These are phyloP conservation scores for Drosophila neocordata DNA, from an alignment of 1,140 invertebrate species.

Conservation along the genomic window DNA sequence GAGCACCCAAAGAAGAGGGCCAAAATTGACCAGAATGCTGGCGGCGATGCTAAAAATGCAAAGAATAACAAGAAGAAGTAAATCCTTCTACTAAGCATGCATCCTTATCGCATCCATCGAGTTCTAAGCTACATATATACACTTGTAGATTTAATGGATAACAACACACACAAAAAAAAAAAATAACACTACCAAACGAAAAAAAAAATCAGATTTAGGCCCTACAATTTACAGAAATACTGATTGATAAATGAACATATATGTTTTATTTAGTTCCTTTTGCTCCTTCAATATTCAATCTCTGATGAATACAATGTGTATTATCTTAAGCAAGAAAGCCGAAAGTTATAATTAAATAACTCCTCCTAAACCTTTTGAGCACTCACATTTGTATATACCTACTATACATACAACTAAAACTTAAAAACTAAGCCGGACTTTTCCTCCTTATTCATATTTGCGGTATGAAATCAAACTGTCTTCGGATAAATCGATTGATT, in stretches of 20 bases:
- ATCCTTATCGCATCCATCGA: constrained; percentile 46
- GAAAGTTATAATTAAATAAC: constrained; percentile 7
- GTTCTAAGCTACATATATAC: constrained; percentile 54
- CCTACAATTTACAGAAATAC: constrained; percentile 49
- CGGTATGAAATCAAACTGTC: constrained; percentile 69
- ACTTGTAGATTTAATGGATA: constrained; percentile 63
- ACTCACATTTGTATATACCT: constrained; percentile 68
- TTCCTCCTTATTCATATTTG: constrained; percentile 49
- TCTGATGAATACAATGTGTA: constrained; percentile 46
- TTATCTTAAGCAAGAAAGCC: constrained; percentile 31
- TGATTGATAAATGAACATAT: constrained; percentile 46
- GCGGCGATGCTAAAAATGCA: constrained; percentile 85
- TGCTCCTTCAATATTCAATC: constrained; percentile 50
- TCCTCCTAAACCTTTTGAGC: constrained; percentile 33
- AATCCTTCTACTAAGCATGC: constrained; percentile 21
- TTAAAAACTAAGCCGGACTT: constrained; percentile 29
- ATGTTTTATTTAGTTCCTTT: constrained; percentile 60
- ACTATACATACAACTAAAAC: constrained; percentile 32
- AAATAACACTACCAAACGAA: constrained; percentile 13
- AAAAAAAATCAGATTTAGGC: constrained; percentile 63
- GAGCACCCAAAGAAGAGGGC: constrained; percentile 87
- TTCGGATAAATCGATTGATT: constrained; percentile 22
- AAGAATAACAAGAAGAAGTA: constrained; percentile 83
- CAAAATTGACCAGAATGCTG: constrained; percentile 86
- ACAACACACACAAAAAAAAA: neutral